Evolutionary conservation across 2,797 vertebrate genomes (phyloP).

Genomic region (Alectoris magna): DNA sequence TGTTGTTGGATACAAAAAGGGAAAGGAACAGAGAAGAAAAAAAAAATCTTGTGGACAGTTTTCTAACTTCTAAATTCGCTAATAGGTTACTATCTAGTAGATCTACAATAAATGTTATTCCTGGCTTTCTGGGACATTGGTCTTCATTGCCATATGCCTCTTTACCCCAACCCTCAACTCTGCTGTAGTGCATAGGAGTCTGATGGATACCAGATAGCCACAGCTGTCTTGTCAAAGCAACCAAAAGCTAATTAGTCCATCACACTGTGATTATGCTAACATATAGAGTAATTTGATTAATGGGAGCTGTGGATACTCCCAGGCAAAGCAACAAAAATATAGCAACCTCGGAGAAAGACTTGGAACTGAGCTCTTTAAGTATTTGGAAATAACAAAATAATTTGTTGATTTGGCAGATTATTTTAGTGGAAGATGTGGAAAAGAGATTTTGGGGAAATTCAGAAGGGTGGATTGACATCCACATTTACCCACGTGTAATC

Average conservation of each 20-base stretch:
- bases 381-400: neutral
- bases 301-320: neutral
- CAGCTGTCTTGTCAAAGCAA: neutral
- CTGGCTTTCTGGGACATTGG: neutral
- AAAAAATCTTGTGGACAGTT: neutral
- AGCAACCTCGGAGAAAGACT: neutral
- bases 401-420: neutral
- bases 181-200: neutral
- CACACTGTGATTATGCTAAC: neutral
- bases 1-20: neutral
- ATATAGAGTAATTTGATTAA: fast-evolving
- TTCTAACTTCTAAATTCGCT: neutral
- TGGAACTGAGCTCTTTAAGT: neutral
- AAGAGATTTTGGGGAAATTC: neutral
- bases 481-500: neutral
- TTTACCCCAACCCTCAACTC: neutral
- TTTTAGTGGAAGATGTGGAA: neutral
- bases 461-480: neutral
- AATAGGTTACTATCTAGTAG: neutral
- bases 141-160: fast-evolving
- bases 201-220: neutral
- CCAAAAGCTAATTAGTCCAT: fast-evolving
- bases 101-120: neutral
- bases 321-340: neutral
- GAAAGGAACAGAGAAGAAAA: neutral